Evolutionary conservation across 2,888 invertebrate genomes (phyloP).

Genomic region (Cephus rjabovi): DNA sequence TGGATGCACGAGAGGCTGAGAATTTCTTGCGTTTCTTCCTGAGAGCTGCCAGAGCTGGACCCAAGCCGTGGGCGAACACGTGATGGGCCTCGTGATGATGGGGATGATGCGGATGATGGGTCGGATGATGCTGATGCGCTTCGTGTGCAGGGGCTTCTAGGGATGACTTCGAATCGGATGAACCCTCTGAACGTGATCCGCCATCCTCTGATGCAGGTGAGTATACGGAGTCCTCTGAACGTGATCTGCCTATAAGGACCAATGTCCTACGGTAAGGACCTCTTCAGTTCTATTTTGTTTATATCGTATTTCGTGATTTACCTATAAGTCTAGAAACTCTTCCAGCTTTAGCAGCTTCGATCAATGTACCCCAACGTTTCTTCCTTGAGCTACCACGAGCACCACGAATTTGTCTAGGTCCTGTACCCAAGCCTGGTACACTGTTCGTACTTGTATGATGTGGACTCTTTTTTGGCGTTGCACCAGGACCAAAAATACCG

Average conservation of each 20-base stretch:
- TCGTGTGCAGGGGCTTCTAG: constrained; percentile 62
- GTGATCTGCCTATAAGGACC: constrained; percentile 61
- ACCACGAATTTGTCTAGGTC: constrained; percentile 44
- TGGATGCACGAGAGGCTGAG: constrained; percentile 80
- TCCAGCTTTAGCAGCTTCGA: constrained; percentile 87
- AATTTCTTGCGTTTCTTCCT: constrained; percentile 87
- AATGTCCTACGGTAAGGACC: not conserved
- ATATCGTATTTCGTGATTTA: constrained; percentile 30
- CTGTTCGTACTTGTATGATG: constrained; percentile 65
- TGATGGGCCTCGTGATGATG: constrained; percentile 43
- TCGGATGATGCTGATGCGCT: constrained; percentile 37
- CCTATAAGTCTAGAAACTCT: constrained; percentile 84
- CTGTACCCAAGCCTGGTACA: constrained; percentile 54
- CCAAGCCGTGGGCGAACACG: constrained; percentile 51
- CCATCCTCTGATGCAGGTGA: constrained; percentile 77
- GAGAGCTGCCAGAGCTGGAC: constrained; percentile 77
- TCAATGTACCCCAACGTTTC: constrained; percentile 85
- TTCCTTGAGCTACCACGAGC: constrained; percentile 70
- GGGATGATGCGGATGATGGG: constrained; percentile 47
- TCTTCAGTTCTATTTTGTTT: not conserved
- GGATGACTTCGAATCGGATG: constrained; percentile 79
- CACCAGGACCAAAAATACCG: constrained; percentile 72
- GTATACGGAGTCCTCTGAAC: constrained; percentile 87
- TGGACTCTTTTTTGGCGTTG: constrained; percentile 67
- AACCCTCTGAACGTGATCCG: constrained; percentile 74